These are phyloP conservation scores for Ophion slaviceki DNA, from an alignment of 2,888 invertebrate genomes.

Conservation along the genomic window DNA sequence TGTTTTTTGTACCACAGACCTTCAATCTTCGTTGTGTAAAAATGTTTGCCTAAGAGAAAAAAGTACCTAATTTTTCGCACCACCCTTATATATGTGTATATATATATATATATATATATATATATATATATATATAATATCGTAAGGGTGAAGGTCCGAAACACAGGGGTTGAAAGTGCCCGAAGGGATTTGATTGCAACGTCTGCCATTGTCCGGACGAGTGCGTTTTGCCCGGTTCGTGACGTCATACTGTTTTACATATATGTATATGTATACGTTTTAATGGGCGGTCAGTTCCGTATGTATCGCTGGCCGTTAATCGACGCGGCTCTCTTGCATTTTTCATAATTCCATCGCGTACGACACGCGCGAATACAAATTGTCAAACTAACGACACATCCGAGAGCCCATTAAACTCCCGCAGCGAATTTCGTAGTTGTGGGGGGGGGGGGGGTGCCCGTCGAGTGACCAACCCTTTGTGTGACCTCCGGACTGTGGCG, in stretches of 20 bases:
- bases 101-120: too few relatives aligned
- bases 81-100: not conserved
- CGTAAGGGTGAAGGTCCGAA: conserved; percentile 23
- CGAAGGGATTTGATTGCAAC: conserved; percentile 16
- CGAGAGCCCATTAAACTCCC: conserved; percentile 25
- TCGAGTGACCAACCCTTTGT: too few relatives aligned
- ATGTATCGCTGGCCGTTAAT: conserved; percentile 6
- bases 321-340: not conserved
- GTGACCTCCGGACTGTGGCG: too few relatives aligned
- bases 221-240: conserved; percentile 2
- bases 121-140: too few relatives aligned
- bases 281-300: not conserved
- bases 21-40: too few relatives aligned
- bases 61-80: not conserved
- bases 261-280: not conserved
- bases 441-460: not conserved
- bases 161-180: conserved; percentile 29
- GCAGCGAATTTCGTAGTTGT: conserved; percentile 23
- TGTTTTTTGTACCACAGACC: too few relatives aligned
- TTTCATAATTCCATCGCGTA: conserved; percentile 1
- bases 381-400: conserved; percentile 25
- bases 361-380: conserved; percentile 18
- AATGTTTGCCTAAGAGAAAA: too few relatives aligned
- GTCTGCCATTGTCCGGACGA: conserved; percentile 22
- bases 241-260: not conserved